These are phyloP conservation scores for Rhagophthalmus giganteus DNA, from an alignment of 2,888 invertebrate species.

Conservation along the genomic window DNA sequence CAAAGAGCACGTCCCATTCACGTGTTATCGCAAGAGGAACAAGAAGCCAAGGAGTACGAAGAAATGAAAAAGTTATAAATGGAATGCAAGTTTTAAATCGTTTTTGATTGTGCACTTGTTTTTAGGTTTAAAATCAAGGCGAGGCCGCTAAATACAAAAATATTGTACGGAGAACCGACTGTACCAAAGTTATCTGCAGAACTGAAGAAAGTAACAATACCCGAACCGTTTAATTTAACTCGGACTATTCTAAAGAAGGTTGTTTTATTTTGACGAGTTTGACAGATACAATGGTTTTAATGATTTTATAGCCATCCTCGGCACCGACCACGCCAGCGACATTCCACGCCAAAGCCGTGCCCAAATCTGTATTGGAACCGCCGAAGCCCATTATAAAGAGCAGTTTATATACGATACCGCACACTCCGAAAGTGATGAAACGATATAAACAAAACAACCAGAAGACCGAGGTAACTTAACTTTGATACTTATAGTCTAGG, in stretches of 20 bases:
- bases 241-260: too few relatives aligned
- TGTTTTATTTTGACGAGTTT: not conserved
- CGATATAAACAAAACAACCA: too few relatives aligned
- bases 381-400: not conserved
- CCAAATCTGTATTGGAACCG: slow-evolving; percentile 1
- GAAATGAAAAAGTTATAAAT: not conserved
- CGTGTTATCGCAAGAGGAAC: not conserved
- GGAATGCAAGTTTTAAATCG: too few relatives aligned
- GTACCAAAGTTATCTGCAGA: not conserved
- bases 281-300: too few relatives aligned
- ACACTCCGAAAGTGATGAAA: not conserved
- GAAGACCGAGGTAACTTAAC: too few relatives aligned
- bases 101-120: too few relatives aligned
- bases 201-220: not conserved
- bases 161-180: not conserved
- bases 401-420: not conserved
- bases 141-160: not conserved
- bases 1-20: not conserved
- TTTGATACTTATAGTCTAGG: too few relatives aligned
- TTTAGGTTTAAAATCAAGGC: not conserved
- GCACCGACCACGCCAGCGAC: too few relatives aligned
- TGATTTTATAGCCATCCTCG: too few relatives aligned
- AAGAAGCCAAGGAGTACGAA: not conserved
- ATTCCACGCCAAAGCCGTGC: not conserved
- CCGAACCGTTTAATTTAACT: not conserved